phyloP scores from a whole-genome alignment of 2,797 vertebrate species.

The Diglossa cyanea region DNA sequence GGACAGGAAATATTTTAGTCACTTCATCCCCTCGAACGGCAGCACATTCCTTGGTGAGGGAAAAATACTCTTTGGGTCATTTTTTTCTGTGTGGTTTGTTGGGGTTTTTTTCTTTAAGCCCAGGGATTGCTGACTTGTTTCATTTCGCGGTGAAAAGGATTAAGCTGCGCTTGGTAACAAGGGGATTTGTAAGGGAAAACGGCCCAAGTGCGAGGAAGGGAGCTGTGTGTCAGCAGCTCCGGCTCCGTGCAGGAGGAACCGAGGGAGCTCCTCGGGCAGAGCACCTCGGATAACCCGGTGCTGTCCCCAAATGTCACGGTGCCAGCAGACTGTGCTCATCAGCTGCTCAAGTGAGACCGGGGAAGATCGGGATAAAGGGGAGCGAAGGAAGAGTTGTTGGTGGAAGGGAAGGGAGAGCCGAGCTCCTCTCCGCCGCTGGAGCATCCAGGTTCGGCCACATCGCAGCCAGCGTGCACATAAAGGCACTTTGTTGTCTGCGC shows the following conservation, averaged over 20 bases:
- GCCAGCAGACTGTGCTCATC: not conserved
- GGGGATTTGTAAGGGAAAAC: not conserved
- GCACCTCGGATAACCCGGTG: not conserved
- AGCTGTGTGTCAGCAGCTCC: not conserved
- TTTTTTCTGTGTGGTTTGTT: not conserved
- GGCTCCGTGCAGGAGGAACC: not conserved
- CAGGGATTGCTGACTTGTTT: not conserved
- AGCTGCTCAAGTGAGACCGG: not conserved
- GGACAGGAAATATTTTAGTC: conserved; percentile 16
- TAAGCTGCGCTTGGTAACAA: not conserved
- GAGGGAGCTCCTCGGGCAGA: not conserved
- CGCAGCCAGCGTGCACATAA: not conserved
- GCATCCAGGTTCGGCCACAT: not conserved
- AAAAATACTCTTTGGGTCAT: not conserved
- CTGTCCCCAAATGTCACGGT: not conserved
- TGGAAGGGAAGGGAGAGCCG: not conserved
- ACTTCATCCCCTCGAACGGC: not conserved
- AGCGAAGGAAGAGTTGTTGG: not conserved
- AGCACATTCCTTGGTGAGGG: not conserved
- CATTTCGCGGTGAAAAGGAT: not conserved
- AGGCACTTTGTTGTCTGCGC: not conserved
- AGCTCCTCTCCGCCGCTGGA: not conserved
- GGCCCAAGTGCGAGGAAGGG: not conserved
- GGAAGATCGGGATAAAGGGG: not conserved
- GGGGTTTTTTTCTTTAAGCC: not conserved